phyloP scores from a whole-genome alignment of 2,888 invertebrate genomes.

The Ichneumoninae sp. region DNA sequence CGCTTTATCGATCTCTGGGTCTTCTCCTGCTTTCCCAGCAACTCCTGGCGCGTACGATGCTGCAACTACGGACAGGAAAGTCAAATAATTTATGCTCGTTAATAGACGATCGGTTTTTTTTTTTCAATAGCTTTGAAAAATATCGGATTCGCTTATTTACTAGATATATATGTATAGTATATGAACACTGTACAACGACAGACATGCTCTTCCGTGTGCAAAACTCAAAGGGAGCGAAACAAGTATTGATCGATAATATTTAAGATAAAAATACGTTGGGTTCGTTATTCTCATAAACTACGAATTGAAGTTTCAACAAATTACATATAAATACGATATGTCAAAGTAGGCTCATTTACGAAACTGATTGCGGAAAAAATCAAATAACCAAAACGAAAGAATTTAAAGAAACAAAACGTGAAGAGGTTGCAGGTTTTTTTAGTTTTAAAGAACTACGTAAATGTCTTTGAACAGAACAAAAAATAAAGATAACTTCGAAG shows the following conservation, averaged over 20 bases:
- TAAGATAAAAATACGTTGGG: not conserved
- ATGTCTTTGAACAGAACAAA: slow-evolving; percentile 29
- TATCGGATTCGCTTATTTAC: not conserved
- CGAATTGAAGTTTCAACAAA: not conserved
- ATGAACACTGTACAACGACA: slow-evolving; percentile 38
- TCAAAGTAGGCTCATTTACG: slow-evolving; percentile 15
- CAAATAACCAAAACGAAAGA: slow-evolving; percentile 10
- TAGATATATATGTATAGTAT: not conserved
- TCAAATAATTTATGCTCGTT: not conserved
- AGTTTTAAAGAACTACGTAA: slow-evolving; percentile 44
- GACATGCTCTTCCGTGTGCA: slow-evolving; percentile 40
- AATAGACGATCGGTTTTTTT: not conserved
- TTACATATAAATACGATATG: slow-evolving; percentile 18
- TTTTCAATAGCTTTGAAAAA: not conserved
- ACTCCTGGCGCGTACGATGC: slow-evolving; percentile 81
- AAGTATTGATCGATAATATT: not conserved
- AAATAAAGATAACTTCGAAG: slow-evolving; percentile 11
- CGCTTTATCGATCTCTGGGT: slow-evolving; percentile 83
- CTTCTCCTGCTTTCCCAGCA: slow-evolving; percentile 81
- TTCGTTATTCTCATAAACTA: not conserved
- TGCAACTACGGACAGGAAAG: slow-evolving; percentile 75
- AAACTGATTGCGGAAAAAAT: slow-evolving; percentile 19
- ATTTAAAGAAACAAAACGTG: slow-evolving; percentile 34
- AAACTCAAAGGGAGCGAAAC: slow-evolving; percentile 1
- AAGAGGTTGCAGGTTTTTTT: slow-evolving; percentile 66